Evolutionary conservation across 1,140 invertebrate genomes (phyloP).

Genomic region (Parapsyche elsis): DNA sequence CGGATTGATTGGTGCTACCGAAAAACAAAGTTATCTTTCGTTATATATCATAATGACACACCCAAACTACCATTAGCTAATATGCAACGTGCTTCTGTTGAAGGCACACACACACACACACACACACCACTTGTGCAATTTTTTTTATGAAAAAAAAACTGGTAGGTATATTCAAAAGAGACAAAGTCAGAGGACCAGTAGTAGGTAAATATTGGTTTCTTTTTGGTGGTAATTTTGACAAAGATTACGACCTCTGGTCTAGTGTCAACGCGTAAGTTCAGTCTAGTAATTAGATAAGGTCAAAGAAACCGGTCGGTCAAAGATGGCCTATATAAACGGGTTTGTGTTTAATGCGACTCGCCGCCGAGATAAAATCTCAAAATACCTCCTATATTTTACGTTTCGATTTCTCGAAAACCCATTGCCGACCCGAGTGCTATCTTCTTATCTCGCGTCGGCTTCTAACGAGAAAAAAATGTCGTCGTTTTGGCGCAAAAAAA

Average conservation of each 20-base stretch:
- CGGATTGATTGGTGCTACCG: slow-evolving; percentile 22
- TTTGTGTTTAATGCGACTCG: slow-evolving; percentile 32
- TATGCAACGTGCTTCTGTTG: too few species aligned
- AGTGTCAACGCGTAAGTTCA: slow-evolving; percentile 48
- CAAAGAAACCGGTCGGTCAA: slow-evolving; percentile 42
- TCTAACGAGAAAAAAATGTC: neutral
- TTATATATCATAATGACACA: slow-evolving; percentile 26
- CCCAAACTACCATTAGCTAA: neutral
- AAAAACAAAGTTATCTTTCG: slow-evolving; percentile 10
- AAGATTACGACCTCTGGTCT: neutral
- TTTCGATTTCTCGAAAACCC: slow-evolving; percentile 39
- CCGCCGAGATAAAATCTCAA: slow-evolving; percentile 30
- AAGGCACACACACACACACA: too few species aligned
- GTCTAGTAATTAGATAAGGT: slow-evolving; percentile 49
- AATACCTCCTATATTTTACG: slow-evolving; percentile 40
- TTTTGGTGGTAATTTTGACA: neutral
- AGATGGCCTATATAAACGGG: slow-evolving; percentile 51
- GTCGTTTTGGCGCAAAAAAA: slow-evolving; percentile 3
- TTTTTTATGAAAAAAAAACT: neutral
- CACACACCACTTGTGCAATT: slow-evolving; percentile 1
- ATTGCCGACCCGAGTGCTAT: slow-evolving; percentile 15
- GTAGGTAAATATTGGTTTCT: neutral
- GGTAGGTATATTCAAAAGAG: neutral
- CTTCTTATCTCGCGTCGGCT: slow-evolving; percentile 14
- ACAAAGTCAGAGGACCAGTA: neutral